These are phyloP conservation scores for Xanthorhoe designata DNA, from an alignment of 2,888 invertebrate genomes.

Conservation along the genomic window DNA sequence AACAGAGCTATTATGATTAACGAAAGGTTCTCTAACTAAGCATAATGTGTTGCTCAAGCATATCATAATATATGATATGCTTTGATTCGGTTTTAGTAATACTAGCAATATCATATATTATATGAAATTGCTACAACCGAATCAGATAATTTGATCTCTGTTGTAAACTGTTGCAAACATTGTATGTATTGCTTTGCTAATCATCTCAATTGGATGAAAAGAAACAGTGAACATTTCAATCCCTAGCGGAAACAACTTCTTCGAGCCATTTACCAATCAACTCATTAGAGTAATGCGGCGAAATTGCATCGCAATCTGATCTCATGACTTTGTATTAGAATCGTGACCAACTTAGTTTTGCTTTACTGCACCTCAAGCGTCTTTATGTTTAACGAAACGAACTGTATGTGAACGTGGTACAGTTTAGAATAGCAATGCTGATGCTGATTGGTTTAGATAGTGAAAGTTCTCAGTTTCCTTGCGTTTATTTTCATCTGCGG, in stretches of 20 bases:
- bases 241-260: constrained; percentile 43
- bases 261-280: constrained; percentile 46
- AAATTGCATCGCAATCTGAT: constrained; percentile 41
- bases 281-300: constrained; percentile 36
- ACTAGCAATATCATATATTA: too few species aligned
- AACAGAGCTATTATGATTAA: too few species aligned
- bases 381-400: constrained; percentile 22
- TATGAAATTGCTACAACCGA: background rate
- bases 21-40: too few species aligned
- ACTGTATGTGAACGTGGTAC: constrained; percentile 29
- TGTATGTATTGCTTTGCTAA: background rate
- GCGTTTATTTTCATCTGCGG: constrained; percentile 56
- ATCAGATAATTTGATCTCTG: background rate
- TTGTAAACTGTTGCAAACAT: constrained; percentile 1
- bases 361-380: constrained; percentile 40
- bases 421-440: constrained; percentile 39
- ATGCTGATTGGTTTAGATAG: constrained; percentile 48
- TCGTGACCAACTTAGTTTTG: constrained; percentile 46
- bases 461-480: constrained; percentile 56
- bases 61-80: too few species aligned
- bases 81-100: too few species aligned
- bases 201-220: constrained; percentile 19
- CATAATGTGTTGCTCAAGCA: too few species aligned
- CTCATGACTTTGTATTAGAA: constrained; percentile 36
- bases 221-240: constrained; percentile 36